A percentile compares a stretch with the other conserved stretches of the same genome.
These are phyloP conservation scores for Microctonus hyperodae DNA, from an alignment of 2,888 invertebrate genomes.

Conservation along the genomic window DNA sequence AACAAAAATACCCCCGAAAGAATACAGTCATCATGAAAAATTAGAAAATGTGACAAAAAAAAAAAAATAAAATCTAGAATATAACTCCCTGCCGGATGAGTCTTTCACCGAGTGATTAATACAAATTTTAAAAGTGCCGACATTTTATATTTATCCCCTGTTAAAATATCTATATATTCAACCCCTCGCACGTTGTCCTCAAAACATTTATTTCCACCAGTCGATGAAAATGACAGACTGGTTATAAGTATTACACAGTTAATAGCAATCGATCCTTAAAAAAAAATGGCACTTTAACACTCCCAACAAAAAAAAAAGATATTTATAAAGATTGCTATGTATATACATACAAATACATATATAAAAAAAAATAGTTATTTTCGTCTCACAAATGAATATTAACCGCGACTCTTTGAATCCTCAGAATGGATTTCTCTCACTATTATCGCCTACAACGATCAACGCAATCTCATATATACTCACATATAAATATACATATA, in stretches of 20 bases:
- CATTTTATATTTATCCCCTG: slow-evolving; percentile 35
- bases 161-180: slow-evolving; percentile 27
- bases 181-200: slow-evolving; percentile 26
- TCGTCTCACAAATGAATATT: slow-evolving; percentile 15
- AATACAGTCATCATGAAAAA: not conserved
- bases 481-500: not conserved
- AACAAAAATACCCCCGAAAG: not conserved
- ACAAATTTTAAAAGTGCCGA: slow-evolving; percentile 31
- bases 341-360: too few relatives aligned
- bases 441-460: slow-evolving; percentile 36
- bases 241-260: not conserved
- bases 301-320: slow-evolving; percentile 7
- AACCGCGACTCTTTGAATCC: slow-evolving; percentile 33
- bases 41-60: not conserved
- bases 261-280: not conserved
- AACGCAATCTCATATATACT: too few relatives aligned
- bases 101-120: slow-evolving; percentile 28
- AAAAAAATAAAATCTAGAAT: not conserved
- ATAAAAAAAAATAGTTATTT: slow-evolving; percentile 1
- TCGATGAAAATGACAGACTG: slow-evolving; percentile 29
- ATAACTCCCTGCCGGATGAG: not conserved
- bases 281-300: slow-evolving; percentile 35
- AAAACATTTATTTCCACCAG: slow-evolving; percentile 27
- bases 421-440: slow-evolving; percentile 32
- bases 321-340: not conserved